Conservation (phyloP, 2,888 invertebrate species). For the Hermaeophaga mercurialis region DNA sequence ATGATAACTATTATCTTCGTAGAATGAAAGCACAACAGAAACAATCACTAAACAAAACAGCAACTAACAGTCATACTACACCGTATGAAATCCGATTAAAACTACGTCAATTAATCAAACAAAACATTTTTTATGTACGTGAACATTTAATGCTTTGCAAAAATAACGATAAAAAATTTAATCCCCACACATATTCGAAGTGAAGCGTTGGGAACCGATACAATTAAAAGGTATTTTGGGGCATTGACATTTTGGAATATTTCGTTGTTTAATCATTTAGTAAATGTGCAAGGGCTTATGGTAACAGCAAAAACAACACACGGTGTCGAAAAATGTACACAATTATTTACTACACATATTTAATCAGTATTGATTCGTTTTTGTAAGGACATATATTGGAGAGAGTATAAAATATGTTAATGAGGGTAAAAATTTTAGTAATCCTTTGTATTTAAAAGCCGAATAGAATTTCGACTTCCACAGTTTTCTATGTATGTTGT, state of each 20-base stretch:
- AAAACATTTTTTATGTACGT: slow-evolving; percentile 13
- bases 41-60: neutral
- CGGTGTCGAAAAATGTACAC: too few relatives aligned
- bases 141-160: neutral
- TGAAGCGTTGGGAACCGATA: neutral
- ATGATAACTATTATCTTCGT: neutral
- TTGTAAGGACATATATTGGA: too few relatives aligned
- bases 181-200: neutral
- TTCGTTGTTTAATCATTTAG: neutral
- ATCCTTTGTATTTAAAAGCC: too few relatives aligned
- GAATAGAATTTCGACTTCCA: too few relatives aligned
- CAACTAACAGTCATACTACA: neutral
- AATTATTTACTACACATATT: too few relatives aligned
- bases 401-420: too few relatives aligned
- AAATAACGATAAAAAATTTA: neutral
- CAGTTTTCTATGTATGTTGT: too few relatives aligned
- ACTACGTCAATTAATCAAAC: slow-evolving; percentile 25
- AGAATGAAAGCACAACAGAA: neutral
- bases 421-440: too few relatives aligned
- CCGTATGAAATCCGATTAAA: slow-evolving; percentile 16
- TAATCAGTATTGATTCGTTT: too few relatives aligned
- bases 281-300: neutral
- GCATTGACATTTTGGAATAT: neutral
- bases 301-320: neutral
- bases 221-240: neutral